Percentiles rank a stretch among this genome's conserved stretches.
Conservation (phyloP, 2,113 vertebrate species). For the Origma solitaria region DNA sequence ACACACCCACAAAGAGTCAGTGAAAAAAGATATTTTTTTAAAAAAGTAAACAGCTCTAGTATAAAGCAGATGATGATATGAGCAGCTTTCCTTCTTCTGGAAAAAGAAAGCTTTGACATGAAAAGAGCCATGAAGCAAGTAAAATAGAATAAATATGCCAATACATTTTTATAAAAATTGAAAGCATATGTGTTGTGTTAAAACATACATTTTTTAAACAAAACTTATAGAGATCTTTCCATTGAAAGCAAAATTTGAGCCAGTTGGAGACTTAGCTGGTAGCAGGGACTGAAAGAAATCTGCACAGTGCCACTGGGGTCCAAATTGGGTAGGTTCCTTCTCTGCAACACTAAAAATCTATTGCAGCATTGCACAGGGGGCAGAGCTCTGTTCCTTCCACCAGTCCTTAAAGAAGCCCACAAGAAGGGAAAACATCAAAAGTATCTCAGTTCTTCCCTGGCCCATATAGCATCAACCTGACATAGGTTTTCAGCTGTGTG, state of each 20-base stretch:
- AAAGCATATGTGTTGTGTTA: constrained; percentile 49
- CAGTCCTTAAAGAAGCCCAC: neutral
- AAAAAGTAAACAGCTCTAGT: neutral
- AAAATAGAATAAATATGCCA: constrained; percentile 42
- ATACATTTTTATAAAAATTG: constrained; percentile 54
- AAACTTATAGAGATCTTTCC: constrained; percentile 4
- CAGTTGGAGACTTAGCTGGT: neutral
- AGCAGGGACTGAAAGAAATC: neutral
- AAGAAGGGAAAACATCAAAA: neutral
- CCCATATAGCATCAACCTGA: fast-evolving
- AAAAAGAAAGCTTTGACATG: constrained; percentile 28
- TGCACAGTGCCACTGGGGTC: neutral
- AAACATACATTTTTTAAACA: constrained; percentile 15
- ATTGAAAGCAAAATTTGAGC: neutral
- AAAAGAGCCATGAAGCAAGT: constrained; percentile 13
- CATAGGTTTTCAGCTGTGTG: neutral
- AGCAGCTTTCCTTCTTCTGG: constrained; percentile 42
- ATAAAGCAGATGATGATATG: constrained; percentile 44
- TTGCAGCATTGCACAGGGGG: neutral
- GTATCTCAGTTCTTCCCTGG: neutral
- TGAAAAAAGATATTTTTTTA: neutral
- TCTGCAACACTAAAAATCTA: neutral
- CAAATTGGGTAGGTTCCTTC: fast-evolving
- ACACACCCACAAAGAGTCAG: neutral
- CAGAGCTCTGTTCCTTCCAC: neutral